phyloP scores from a whole-genome alignment of 2,888 invertebrate genomes.

The Crepidodera aurea region DNA sequence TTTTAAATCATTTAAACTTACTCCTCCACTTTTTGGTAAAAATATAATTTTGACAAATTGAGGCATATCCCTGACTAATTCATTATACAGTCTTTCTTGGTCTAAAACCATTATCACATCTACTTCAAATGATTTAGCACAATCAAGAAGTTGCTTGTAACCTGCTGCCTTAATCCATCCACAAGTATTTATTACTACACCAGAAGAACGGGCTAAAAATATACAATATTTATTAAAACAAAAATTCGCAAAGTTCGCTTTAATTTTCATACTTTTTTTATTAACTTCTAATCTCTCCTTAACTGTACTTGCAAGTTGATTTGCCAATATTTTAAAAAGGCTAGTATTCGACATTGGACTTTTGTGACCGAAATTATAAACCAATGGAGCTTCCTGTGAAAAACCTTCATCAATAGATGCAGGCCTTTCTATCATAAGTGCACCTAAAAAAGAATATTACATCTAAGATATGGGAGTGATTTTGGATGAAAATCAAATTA shows the following conservation, averaged over 20 bases:
- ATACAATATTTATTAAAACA: constrained; percentile 16
- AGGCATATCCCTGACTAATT: constrained; percentile 92
- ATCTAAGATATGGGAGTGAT: no score
- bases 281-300: constrained; percentile 85
- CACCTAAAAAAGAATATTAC: constrained; percentile 65
- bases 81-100: constrained; percentile 95
- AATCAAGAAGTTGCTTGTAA: constrained; percentile 85
- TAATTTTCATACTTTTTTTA: constrained; percentile 83
- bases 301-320: constrained; percentile 86
- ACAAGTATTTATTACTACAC: constrained; percentile 96
- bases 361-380: constrained; percentile 93
- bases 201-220: constrained; percentile 78
- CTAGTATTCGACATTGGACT: constrained; percentile 78
- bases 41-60: constrained; percentile 85
- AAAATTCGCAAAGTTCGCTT: no score
- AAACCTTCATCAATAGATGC: constrained; percentile 96
- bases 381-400: constrained; percentile 89
- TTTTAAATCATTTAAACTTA: no score
- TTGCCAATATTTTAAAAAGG: constrained; percentile 84
- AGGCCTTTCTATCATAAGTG: constrained; percentile 89
- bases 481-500: no score
- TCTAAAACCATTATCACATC: constrained; percentile 95
- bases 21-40: constrained; percentile 89
- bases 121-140: constrained; percentile 94
- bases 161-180: constrained; percentile 96